These are phyloP conservation scores for Zeugodacus cucurbitae DNA, from an alignment of 1,140 invertebrate genomes.

Conservation along the genomic window DNA sequence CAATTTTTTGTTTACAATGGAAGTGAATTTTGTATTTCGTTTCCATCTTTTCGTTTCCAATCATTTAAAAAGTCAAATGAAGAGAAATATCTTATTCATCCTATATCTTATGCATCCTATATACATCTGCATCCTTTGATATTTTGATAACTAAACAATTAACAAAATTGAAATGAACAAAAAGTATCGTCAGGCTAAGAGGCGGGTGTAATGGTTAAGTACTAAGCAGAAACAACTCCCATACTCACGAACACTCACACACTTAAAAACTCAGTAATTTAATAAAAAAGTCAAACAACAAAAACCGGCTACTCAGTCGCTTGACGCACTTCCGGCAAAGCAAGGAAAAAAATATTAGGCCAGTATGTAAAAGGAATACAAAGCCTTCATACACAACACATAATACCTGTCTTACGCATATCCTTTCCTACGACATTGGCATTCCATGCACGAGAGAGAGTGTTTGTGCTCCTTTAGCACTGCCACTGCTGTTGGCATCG, in stretches of 20 bases:
- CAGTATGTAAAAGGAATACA: not conserved
- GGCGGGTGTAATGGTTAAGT: not conserved
- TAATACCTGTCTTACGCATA: not conserved
- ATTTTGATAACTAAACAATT: too few species aligned
- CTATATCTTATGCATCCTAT: too few species aligned
- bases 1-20: too few species aligned
- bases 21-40: too few species aligned
- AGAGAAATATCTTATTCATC: too few species aligned
- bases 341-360: not conserved
- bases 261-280: not conserved
- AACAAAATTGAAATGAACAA: not conserved
- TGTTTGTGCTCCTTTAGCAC: not conserved
- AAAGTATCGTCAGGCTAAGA: not conserved
- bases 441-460: not conserved
- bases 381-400: not conserved
- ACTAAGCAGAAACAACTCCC: not conserved
- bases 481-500: constrained; percentile 35
- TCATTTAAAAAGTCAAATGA: too few species aligned
- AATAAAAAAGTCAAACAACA: not conserved
- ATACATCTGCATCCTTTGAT: too few species aligned
- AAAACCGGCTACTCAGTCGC: not conserved
- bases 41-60: too few species aligned
- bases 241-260: not conserved
- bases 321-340: not conserved
- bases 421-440: not conserved